Conservation (phyloP, 1,140 invertebrate genomes). For the Babylonia areolata region DNA sequence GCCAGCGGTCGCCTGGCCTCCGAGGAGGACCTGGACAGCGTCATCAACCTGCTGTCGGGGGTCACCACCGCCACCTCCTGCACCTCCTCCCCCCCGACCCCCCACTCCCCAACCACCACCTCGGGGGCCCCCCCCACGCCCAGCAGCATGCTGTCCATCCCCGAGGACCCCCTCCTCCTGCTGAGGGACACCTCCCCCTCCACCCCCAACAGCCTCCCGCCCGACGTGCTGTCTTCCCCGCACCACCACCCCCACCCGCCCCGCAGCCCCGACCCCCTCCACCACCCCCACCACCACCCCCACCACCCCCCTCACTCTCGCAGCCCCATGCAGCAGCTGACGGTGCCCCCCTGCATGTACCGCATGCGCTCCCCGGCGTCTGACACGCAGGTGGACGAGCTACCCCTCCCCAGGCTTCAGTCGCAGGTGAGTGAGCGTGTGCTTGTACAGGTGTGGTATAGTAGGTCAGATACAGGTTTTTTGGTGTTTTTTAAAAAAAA, state of each 20-base stretch:
- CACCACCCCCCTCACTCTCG: no score
- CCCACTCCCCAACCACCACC: slow-evolving; percentile 7
- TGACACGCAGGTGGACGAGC: slow-evolving; percentile 47
- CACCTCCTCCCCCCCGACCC: no score
- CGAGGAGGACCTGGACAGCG: slow-evolving; percentile 70
- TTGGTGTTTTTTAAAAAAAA: no score
- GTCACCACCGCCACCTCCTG: slow-evolving; percentile 29
- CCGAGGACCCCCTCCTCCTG: slow-evolving; percentile 44
- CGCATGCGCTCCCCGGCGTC: slow-evolving; percentile 50
- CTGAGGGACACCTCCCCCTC: slow-evolving; percentile 13
- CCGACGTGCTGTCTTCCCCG: not conserved
- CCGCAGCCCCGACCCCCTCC: slow-evolving; percentile 42
- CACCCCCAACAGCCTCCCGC: slow-evolving; percentile 20
- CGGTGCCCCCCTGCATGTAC: slow-evolving; percentile 58
- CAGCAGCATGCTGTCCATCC: slow-evolving; percentile 56
- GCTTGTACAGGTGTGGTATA: not conserved
- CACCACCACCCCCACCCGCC: not conserved
- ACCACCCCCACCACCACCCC: no score
- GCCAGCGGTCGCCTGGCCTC: slow-evolving; percentile 54
- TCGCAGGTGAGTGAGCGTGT: slow-evolving; percentile 42
- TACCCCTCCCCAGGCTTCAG: slow-evolving; percentile 40
- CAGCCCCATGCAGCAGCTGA: slow-evolving; percentile 51
- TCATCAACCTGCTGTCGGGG: slow-evolving; percentile 69
- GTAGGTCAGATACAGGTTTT: not conserved
- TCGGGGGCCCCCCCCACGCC: slow-evolving; percentile 28